Percentiles rank a stretch among this genome's conserved stretches.
These are phyloP conservation scores for Alauda arvensis DNA, from an alignment of 2,797 vertebrate genomes.

Conservation along the genomic window DNA sequence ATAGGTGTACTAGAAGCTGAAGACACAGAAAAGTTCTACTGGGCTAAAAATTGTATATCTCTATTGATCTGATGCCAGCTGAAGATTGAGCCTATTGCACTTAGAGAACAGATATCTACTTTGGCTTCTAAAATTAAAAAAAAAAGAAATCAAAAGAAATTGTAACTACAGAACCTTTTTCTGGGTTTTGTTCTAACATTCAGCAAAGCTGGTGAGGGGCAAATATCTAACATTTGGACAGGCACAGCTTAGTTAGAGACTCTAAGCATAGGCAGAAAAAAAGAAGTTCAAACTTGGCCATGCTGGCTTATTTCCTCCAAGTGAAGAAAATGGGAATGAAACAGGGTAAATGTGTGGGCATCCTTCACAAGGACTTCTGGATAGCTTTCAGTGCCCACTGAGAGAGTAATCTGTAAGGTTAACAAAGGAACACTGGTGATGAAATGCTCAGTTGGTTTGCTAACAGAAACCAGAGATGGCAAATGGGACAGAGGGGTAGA, in stretches of 20 bases:
- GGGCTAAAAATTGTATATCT: neutral
- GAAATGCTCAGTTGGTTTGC: constrained; percentile 3
- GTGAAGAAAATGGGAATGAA: neutral
- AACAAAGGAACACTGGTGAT: neutral
- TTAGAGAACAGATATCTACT: neutral
- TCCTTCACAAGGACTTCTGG: neutral
- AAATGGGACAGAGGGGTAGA: constrained; percentile 22
- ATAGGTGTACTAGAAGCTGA: neutral
- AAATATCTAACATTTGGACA: neutral
- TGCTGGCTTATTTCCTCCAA: neutral
- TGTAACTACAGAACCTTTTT: neutral
- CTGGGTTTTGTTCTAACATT: neutral
- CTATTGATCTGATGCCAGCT: neutral
- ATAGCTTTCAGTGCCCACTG: neutral
- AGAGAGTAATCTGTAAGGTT: neutral
- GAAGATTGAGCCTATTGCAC: neutral
- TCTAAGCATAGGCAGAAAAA: neutral
- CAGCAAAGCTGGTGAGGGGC: neutral
- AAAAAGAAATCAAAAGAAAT: neutral
- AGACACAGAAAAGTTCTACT: neutral
- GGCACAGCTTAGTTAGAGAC: neutral
- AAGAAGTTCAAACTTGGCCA: neutral
- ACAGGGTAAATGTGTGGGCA: neutral
- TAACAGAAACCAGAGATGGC: constrained; percentile 15
- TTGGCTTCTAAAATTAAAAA: neutral